Base-by-base conservation (phyloP, 1,140 invertebrate genomes). In the Cepaea nemoralis region DNA sequence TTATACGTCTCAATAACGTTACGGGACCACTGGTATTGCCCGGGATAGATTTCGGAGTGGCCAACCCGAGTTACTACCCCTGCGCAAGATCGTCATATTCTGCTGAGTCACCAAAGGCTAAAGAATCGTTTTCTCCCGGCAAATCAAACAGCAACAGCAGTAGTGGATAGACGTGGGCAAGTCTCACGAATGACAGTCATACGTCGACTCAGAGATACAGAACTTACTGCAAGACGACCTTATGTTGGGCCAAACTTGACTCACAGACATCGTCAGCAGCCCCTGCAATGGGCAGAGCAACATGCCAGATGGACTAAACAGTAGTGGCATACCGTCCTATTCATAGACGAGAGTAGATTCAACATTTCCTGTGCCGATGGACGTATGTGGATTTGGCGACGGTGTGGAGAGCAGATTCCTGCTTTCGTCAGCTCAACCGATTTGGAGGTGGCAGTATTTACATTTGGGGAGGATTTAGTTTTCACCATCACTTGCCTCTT, bases 221-320 rank as follows among this genome's bases (percentile, higher is more conserved):
- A 24, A 14, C 50, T 55, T 55, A 55, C 50, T 55, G 50, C 50
- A 55, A 55, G 50, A 55, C 50, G 50, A 55, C 50, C 50, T 55
- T 55, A 55, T 55, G 50, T 55, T 55, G 50, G 50, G 50, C 50
- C 50, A 55, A 55, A 55, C 50, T 55, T 55, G 50, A 55, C 50
- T 55, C 50, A 55, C 50, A 55, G 50, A 55, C 50, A 55, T 55
- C 50, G 50, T 55, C 50, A 55, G 50, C 50, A 55, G 50, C 50
- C 16, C 50, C 50, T 55, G 50, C 50, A 55, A 55, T 55, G 50
- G 50, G 50, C 50, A 55, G 50, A 55, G 22, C 50, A 19, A 55
- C 50, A 55, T 55, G 50, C n/a, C 50, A 55, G 50, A 10, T 55
- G 50, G 50, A 55, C 50, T 55, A 55, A 24, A 55, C 50, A 22